Evolutionary conservation across 2,888 invertebrate species (phyloP).

Genomic region (Lasius platythorax): DNA sequence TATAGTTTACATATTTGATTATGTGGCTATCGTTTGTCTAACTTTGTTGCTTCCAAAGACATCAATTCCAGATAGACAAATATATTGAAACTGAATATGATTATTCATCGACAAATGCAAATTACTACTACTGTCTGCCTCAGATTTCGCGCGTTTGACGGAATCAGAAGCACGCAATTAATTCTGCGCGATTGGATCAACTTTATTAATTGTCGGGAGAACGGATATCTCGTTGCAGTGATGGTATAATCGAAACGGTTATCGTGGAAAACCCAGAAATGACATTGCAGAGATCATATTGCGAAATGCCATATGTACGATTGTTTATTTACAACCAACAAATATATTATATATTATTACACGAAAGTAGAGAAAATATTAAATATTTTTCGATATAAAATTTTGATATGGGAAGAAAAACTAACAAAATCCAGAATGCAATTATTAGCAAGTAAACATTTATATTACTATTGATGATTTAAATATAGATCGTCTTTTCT

Average conservation of each 20-base stretch:
- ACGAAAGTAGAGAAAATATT: neutral
- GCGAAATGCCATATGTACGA: neutral
- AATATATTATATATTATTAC: neutral
- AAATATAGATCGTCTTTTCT: neutral
- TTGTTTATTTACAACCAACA: constrained; percentile 11
- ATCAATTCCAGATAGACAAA: neutral
- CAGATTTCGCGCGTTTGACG: constrained; percentile 1
- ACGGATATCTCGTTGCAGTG: neutral
- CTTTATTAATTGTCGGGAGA: constrained; percentile 6
- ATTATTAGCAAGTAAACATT: neutral
- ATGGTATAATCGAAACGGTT: constrained; percentile 1
- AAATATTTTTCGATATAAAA: neutral
- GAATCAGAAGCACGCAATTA: constrained; percentile 9
- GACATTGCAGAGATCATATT: neutral
- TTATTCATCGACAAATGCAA: neutral
- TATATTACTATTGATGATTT: neutral
- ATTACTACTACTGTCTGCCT: neutral
- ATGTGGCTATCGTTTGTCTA: neutral
- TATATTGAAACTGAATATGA: neutral
- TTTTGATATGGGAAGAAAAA: neutral
- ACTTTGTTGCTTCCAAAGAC: constrained; percentile 20
- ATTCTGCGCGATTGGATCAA: constrained; percentile 27
- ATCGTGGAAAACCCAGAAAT: neutral
- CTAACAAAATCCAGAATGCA: neutral
- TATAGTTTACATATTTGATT: constrained; percentile 20